These are phyloP conservation scores for Acanthurus tractus DNA, from an alignment of 2,797 vertebrate species.

Conservation along the genomic window DNA sequence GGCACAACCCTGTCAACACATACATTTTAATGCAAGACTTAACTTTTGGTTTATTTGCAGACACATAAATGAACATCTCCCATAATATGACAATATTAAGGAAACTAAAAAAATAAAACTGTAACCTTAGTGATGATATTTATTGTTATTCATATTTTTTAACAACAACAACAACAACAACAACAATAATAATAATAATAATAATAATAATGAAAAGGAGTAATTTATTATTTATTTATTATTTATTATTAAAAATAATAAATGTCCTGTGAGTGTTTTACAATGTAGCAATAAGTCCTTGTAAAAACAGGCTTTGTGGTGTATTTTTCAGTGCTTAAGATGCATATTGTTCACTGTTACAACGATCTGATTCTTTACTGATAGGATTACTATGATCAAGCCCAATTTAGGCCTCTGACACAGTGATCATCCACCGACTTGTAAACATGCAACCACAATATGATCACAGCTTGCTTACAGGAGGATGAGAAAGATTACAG, in stretches of 20 bases:
- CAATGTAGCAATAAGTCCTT: conserved; percentile 10
- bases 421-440: conserved; percentile 55
- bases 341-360: background rate
- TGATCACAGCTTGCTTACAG: conserved; percentile 56
- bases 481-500: conserved; percentile 61
- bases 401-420: conserved; percentile 54
- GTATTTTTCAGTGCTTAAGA: conserved; percentile 39
- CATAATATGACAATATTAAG: background rate
- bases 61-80: background rate
- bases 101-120: conserved; percentile 1
- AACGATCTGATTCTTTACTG: conserved; percentile 35
- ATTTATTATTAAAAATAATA: too few species aligned
- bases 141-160: too few species aligned
- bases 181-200: too few species aligned
- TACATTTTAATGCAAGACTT: background rate
- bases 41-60: background rate
- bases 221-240: too few species aligned
- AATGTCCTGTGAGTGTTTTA: too few species aligned
- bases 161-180: too few species aligned
- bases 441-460: conserved; percentile 70
- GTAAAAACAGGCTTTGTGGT: conserved; percentile 10
- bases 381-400: conserved; percentile 68
- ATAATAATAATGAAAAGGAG: too few species aligned
- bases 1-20: conserved; percentile 5
- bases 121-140: background rate